Percentiles rank a stretch among this genome's conserved stretches.
Conservation (phyloP, 2,113 vertebrate species). For the Etheostoma spectabile region DNA sequence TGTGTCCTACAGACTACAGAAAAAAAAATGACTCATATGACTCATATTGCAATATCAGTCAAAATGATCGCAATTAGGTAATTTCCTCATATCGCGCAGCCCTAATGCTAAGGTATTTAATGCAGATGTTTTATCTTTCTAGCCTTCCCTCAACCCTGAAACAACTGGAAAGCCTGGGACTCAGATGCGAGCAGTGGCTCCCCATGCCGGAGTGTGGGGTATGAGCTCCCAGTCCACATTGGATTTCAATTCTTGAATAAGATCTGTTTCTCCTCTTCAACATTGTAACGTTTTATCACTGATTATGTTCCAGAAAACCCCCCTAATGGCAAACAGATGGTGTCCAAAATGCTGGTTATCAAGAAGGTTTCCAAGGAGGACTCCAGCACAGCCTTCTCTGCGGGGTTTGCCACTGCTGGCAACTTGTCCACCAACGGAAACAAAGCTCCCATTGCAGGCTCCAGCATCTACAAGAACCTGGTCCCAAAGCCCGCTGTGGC, state of each 20-base stretch:
- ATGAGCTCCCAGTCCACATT: slow-evolving; percentile 52
- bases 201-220: slow-evolving; percentile 99
- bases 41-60: too few species aligned
- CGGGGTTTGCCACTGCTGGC: slow-evolving; percentile 93
- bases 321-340: slow-evolving; percentile 96
- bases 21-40: too few species aligned
- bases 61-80: too few species aligned
- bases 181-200: slow-evolving; percentile 92
- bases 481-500: slow-evolving; percentile 95
- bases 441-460: slow-evolving; percentile 92
- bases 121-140: slow-evolving; percentile 35
- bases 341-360: slow-evolving; percentile 99
- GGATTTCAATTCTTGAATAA: not conserved
- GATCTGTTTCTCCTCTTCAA: not conserved
- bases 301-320: slow-evolving; percentile 90
- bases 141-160: slow-evolving; percentile 99
- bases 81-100: too few species aligned
- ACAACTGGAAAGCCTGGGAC: slow-evolving; percentile 93
- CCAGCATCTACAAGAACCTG: slow-evolving; percentile 98
- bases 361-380: slow-evolving; percentile 99
- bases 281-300: not conserved
- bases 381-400: slow-evolving; percentile 94
- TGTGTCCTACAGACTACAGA: too few species aligned
- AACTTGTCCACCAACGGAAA: slow-evolving; percentile 92
- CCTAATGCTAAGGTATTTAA: not conserved